Conservation (phyloP, 2,113 vertebrate genomes). For the Chionomys nivalis region DNA sequence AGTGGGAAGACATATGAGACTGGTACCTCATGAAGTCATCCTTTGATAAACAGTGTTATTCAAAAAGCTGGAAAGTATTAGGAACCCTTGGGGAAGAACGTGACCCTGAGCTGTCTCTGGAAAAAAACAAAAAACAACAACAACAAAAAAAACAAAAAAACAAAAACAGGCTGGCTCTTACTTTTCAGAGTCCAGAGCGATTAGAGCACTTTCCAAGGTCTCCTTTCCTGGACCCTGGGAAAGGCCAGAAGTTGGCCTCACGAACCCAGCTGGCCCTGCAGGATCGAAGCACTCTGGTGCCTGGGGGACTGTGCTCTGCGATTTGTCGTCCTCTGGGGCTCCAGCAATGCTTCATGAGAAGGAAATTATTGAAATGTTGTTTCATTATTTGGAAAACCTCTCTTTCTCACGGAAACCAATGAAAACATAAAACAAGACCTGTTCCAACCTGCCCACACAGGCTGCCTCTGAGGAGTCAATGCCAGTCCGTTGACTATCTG, state of each 20-base stretch:
- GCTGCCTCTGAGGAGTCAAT: not conserved
- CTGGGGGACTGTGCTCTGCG: constrained; percentile 85
- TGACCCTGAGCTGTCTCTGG: not conserved
- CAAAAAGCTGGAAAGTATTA: not conserved
- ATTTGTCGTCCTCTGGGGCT: constrained; percentile 86
- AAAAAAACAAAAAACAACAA: not conserved
- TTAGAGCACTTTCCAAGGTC: constrained; percentile 93
- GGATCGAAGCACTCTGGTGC: constrained; percentile 85
- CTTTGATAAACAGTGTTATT: not conserved
- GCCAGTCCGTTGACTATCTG: not conserved
- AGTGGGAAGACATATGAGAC: not conserved
- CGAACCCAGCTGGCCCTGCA: constrained; percentile 83
- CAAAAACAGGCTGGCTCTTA: constrained; percentile 81
- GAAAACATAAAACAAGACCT: not conserved
- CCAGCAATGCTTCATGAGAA: constrained; percentile 84
- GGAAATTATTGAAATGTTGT: not conserved
- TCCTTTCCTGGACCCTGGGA: constrained; percentile 90
- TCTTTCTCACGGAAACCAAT: not conserved
- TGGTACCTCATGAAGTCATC: not conserved
- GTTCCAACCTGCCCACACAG: too few relatives aligned
- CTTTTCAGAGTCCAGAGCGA: constrained; percentile 96
- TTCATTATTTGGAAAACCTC: not conserved
- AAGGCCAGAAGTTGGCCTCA: constrained; percentile 83
- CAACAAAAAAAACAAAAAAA: not conserved
- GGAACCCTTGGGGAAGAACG: not conserved